Conservation (phyloP, 1,140 invertebrate species). For the Helicoverpa zea region DNA sequence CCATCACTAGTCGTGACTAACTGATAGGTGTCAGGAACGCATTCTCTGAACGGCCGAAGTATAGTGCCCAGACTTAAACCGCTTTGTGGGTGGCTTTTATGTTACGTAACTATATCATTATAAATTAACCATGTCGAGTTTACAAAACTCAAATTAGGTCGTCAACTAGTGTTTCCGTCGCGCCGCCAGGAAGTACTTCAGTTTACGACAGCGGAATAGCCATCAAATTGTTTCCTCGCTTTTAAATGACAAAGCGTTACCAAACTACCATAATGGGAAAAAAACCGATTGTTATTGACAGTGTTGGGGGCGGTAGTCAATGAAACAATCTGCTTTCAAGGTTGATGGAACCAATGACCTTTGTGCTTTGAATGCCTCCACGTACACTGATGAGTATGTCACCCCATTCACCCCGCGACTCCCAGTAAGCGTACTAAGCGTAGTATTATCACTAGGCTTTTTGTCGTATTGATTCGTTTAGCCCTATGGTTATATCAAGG, state of each 20-base stretch:
- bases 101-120: slow-evolving; percentile 3
- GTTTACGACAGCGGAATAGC: slow-evolving; percentile 29
- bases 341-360: slow-evolving; percentile 52
- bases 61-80: neutral
- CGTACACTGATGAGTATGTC: neutral
- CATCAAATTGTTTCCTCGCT: slow-evolving; percentile 45
- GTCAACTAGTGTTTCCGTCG: slow-evolving; percentile 25
- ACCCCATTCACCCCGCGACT: neutral
- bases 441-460: neutral
- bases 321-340: slow-evolving; percentile 50
- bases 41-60: too few relatives aligned
- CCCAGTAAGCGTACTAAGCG: neutral
- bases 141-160: slow-evolving; percentile 10
- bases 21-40: too few relatives aligned
- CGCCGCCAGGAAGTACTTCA: slow-evolving; percentile 41
- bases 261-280: slow-evolving; percentile 36
- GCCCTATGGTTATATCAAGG: neutral
- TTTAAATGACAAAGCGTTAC: slow-evolving; percentile 44
- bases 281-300: slow-evolving; percentile 48
- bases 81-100: neutral
- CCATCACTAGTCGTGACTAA: too few relatives aligned
- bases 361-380: slow-evolving; percentile 45
- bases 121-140: slow-evolving; percentile 6
- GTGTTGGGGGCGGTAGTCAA: slow-evolving; percentile 22
- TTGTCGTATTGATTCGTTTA: slow-evolving; percentile 4